Evolutionary conservation across 2,113 vertebrate species (phyloP), one percentile per base, ranked within the genome.

Genomic region (Gila orcuttii): DNA sequence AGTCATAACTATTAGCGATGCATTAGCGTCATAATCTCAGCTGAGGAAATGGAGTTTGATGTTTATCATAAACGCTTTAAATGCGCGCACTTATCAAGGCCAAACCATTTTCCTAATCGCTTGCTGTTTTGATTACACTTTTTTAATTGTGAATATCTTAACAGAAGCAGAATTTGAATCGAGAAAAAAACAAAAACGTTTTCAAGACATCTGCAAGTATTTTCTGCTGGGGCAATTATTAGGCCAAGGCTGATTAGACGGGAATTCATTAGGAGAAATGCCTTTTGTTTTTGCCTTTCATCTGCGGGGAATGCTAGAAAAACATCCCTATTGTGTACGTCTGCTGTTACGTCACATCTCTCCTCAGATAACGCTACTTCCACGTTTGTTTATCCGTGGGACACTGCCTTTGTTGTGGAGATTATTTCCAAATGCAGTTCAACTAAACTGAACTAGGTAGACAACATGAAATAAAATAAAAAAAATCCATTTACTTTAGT

Each of bases 131-230:
- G 83, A 87, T 88, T 87, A 83, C 86, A 86, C 78, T 81, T 84
- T 85, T 89, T 89, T 86, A 89, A 88, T 91, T 90, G 73, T 84
- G 80, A 90, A 88, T 88, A 86, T 89, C 82, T 85, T 86, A 87
- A 69, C 87, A 83, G 60, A 76, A 85, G 88, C 78, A 47, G 36
- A 83, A 86, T 80, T 71, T 55, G 39, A 85, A 82, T n/a, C 15
- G 50, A 60, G 60, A 45, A 59, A 28, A 84, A 39, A 84, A 75
- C n/a, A 79, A 62, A 86, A 55, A 81, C 59, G 59, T 62, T 84
- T 71, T 52, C 86, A 69, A 88, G 86, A 90, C 90, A 91, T 91
- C 90, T 90, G 88, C 79, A 85, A 91, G 81, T 84, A 74, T 90
- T 89, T 90, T 73, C 59, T 47, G 79, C 84, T 73, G 33, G 86